Evolutionary conservation across 2,888 invertebrate species (phyloP).

Genomic region (Lasioglossum oenotherae): DNA sequence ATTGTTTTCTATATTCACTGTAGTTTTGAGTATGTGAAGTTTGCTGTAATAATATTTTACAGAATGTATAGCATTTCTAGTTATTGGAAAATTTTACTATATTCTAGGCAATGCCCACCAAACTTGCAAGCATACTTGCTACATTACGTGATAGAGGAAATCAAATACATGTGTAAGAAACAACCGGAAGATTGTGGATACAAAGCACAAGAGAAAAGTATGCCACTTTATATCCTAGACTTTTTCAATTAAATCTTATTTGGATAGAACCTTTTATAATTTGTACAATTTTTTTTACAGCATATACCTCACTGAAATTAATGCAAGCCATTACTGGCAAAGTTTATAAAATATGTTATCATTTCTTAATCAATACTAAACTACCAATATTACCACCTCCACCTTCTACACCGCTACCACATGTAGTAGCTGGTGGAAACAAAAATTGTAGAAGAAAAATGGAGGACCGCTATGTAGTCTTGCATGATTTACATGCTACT

Average conservation of each 20-base stretch:
- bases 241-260: background rate
- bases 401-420: conserved; percentile 84
- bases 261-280: background rate
- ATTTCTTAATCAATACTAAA: conserved; percentile 89
- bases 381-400: conserved; percentile 88
- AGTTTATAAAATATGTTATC: conserved; percentile 89
- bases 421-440: conserved; percentile 89
- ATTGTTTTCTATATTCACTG: conserved; percentile 36
- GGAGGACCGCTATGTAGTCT: conserved; percentile 95
- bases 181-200: conserved; percentile 88
- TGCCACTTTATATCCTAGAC: background rate
- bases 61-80: background rate
- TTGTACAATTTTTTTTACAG: conserved; percentile 85
- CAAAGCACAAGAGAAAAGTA: conserved; percentile 86
- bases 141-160: conserved; percentile 89
- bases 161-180: conserved; percentile 87
- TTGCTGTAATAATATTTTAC: conserved; percentile 18
- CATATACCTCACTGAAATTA: conserved; percentile 89
- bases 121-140: conserved; percentile 89
- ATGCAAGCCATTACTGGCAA: conserved; percentile 91
- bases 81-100: conserved; percentile 44
- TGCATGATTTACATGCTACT: conserved; percentile 92
- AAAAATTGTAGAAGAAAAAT: conserved; percentile 94
- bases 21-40: conserved; percentile 27
- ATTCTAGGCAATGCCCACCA: conserved; percentile 89